Base-by-base conservation (phyloP, 2,888 invertebrate genomes). In the Drosophila demipolita region DNA sequence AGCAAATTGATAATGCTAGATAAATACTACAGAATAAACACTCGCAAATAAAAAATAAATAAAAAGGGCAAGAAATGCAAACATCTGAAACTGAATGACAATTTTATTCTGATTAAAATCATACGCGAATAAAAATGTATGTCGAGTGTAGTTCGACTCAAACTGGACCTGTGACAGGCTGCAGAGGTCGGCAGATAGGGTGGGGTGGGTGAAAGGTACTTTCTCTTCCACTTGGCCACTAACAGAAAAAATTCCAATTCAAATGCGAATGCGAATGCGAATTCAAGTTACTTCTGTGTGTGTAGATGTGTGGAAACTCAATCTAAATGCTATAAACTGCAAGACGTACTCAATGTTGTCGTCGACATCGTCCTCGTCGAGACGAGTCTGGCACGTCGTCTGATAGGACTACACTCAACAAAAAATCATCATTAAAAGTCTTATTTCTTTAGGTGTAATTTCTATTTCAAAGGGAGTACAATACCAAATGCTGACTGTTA, bases 101-200 rank as follows among this genome's bases (percentile, higher is more conserved):
- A 77, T 83, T 87, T 85, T 75, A 88, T 86, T 73, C 81, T 87
- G 86, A 87, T 88, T 88, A 88, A 90, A 89, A 90, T 86, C 75
- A 80, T 69, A 63, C 60, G 72, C 42, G 60, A 66, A 64, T 75
- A 53, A 20, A 23, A 15, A 65, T 59, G 66, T 55, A 79, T 80
- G 71, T 65, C 57, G 64, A 62, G 67, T 59, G 69, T 67, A 70
- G 59, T 62, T 67, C 50, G 63, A 48, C 17, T 45, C 32, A 35
- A 45, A 26, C 45, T 33, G 42, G 49, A 49, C 36, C 55, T 53
- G 23, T 67, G 67, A 36, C 64, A 61, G 48, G 26, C 62, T 54
- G 45, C 3, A 26, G 1, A 8, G 45, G 26, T n/a, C 40, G 36
- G 15, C 53, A 33, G 52, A 45, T 54, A 20, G 23, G 20, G 42